Base-by-base conservation (phyloP, 1,140 invertebrate species). In the Pseudomyrmex pallidus region DNA sequence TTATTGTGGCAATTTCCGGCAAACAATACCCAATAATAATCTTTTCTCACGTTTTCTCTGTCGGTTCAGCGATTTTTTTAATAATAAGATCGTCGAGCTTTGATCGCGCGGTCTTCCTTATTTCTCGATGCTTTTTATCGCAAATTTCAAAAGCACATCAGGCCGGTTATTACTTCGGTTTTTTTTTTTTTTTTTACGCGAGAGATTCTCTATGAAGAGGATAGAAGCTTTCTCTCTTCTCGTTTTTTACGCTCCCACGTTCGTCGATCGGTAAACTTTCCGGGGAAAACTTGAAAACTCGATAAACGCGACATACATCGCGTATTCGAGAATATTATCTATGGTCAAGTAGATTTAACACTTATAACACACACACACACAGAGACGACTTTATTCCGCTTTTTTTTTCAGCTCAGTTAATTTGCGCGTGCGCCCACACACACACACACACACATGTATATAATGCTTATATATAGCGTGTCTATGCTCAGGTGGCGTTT, bases 231-330 rank as follows among this genome's bases (percentile, higher is more conserved):
- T 56, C 25, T 10, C 10, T 22, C 35, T 13, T 20, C 62, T 22
- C 35, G 12, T 12, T 77, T 35, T 25, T 78, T 9, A 22, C 48
- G 56, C 63, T 12, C 25, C 35, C 62, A 0, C 13, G 20, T 59
- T 78, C 17, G 44, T 57, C 76, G 56, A 50, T 5, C 15, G 50
- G 35, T 25, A 2, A 57, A 68, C 66, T 72, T 72, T 59, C 8
- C 44, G 12, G 54, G 2, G 7, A 59, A 61, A 80, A 80, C 76
- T 80, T 70, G 22, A 3, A 22, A 80, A 80, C 20, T 72, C 76
- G 46, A 80, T 61, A 80, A 80, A 80, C 66, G 66, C 54, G 22
- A 80, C 76, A 44, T 61, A 80, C 66, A 72, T 80, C 76, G 57
- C 57, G 22, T 80, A 70, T 80, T 78, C 20, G 54, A 57, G 44